These are phyloP conservation scores for Tetheella fluctuosa DNA, from an alignment of 2,888 invertebrate genomes.

Conservation along the genomic window DNA sequence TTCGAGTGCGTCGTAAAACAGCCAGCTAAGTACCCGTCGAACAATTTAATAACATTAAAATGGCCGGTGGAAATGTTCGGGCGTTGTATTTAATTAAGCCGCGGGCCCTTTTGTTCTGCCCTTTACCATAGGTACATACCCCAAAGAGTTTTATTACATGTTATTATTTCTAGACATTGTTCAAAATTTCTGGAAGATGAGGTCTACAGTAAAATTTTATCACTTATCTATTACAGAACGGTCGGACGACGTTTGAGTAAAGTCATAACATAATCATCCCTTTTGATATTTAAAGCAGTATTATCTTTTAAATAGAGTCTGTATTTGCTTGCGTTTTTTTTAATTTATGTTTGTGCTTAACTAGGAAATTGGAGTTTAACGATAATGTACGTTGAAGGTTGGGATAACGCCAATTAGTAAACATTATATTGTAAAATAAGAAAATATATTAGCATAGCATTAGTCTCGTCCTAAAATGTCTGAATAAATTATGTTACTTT, in stretches of 20 bases:
- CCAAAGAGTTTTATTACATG: slow-evolving; percentile 69
- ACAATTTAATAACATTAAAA: slow-evolving; percentile 82
- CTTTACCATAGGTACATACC: slow-evolving; percentile 49
- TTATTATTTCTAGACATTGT: slow-evolving; percentile 64
- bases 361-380: background rate
- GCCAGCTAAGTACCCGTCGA: slow-evolving; percentile 69
- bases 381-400: background rate
- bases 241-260: background rate
- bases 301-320: background rate
- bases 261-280: background rate
- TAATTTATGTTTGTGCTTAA: background rate
- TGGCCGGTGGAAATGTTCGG: slow-evolving; percentile 69
- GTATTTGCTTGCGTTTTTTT: background rate
- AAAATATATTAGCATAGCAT: background rate
- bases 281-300: background rate
- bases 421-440: background rate
- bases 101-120: slow-evolving; percentile 63
- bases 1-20: slow-evolving; percentile 70
- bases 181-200: slow-evolving; percentile 42
- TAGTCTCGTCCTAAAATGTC: background rate
- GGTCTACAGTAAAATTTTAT: slow-evolving; percentile 35
- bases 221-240: slow-evolving; percentile 14
- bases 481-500: background rate
- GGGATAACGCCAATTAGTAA: background rate
- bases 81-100: slow-evolving; percentile 78